Base-by-base conservation (phyloP, 1,140 invertebrate species). In the Scylla paramamosain region DNA sequence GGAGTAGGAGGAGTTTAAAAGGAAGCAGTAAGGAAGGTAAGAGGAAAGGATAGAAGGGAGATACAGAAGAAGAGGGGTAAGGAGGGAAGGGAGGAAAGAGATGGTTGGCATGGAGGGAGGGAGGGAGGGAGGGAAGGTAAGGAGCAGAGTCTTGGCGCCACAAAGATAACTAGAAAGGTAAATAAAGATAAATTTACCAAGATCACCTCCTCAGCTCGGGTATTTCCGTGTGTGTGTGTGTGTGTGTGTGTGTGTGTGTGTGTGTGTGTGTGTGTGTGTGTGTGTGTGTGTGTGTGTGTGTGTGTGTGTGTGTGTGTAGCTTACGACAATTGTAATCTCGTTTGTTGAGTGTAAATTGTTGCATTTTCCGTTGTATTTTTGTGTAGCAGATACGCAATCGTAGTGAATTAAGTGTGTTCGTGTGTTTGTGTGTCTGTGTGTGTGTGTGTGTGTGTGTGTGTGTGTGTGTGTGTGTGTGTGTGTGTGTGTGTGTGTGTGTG, bases 241-340 rank as follows among this genome's bases (percentile, higher is more conserved):
- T 77, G 91, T 92, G 91, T 92, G 91, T 90, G 88, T 90, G 88
- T 90, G 88, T 90, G 88, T 92, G 91, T 92, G 91, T 92, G 52
- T 92, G 91, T 82, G 91, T 92, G 59, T 32, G 52, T 48, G 88
- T 77, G 31, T 87, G 84, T 87, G 31, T 87, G 84, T 87, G 31
- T 87, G 84, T 87, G 31, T 87, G 84, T 87, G 84, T 87, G 84
- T 87, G 84, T 87, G 84, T 87, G 84, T 87, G 84, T 87, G 84
- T 87, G 84, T 87, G 84, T 87, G 84, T 87, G 84, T 87, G 84
- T 39, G 84, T 87, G 84, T 87, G 84, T 87, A 7, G 8, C 28
- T 84, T 28, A 2, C 83, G n/a, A 12, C 83, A 10, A 84, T 20
- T 20, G 20, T 28, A 28, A 25, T 82, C 77, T 82, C 28, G 39